These are phyloP conservation scores for Pandemis corylana DNA, from an alignment of 2,888 invertebrate genomes.

Conservation along the genomic window DNA sequence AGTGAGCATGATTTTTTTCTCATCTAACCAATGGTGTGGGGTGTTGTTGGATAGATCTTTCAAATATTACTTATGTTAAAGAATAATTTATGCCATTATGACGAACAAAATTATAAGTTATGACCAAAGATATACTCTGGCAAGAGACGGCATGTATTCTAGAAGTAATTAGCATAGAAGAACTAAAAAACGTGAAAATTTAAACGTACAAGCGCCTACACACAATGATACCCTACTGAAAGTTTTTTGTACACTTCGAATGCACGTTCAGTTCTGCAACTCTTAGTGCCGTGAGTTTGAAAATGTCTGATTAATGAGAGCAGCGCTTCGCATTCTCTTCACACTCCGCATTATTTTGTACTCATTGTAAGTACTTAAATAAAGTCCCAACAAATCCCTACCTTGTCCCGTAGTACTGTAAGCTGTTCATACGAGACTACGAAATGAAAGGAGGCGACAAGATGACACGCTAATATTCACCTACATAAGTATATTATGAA, in stretches of 20 bases:
- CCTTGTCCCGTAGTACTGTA: background rate
- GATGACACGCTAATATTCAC: conserved; percentile 34
- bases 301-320: background rate
- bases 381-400: background rate
- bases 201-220: background rate
- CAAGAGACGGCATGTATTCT: too few species aligned
- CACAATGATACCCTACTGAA: background rate
- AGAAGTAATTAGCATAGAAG: too few species aligned
- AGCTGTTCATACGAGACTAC: background rate
- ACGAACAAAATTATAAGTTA: too few species aligned
- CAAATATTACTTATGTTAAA: too few species aligned
- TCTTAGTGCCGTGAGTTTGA: background rate
- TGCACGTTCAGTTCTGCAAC: background rate
- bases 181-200: too few species aligned
- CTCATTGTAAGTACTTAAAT: background rate
- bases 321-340: background rate
- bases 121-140: too few species aligned
- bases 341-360: background rate
- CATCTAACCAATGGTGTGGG: too few species aligned
- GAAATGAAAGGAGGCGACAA: background rate
- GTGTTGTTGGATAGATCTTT: too few species aligned
- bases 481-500: conserved; percentile 22
- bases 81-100: too few species aligned
- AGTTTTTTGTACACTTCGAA: background rate
- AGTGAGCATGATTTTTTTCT: too few species aligned